phyloP scores from a whole-genome alignment of 1,140 invertebrate genomes.

The Aphis gossypii region DNA sequence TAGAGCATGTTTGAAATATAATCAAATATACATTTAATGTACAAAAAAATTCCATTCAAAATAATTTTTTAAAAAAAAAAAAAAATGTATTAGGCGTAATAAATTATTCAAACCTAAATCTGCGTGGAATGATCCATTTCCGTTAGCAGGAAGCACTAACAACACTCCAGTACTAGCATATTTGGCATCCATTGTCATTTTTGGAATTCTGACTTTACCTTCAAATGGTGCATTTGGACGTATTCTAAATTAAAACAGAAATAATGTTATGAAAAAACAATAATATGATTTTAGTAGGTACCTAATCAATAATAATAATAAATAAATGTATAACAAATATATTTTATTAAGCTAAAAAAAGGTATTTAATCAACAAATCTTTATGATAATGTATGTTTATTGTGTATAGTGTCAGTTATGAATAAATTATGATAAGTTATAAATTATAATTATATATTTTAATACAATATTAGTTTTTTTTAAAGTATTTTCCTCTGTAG shows the following conservation, averaged over 20 bases:
- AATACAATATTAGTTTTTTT: too few species aligned
- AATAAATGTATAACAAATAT: too few species aligned
- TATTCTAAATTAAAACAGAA: not conserved
- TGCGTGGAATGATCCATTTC: constrained; percentile 75
- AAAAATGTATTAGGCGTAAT: not conserved
- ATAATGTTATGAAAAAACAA: not conserved
- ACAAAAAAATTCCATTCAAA: too few species aligned
- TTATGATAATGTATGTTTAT: not conserved
- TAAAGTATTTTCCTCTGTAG: too few species aligned
- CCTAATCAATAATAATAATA: too few species aligned
- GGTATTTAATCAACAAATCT: too few species aligned
- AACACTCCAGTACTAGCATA: constrained; percentile 77
- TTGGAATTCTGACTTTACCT: constrained; percentile 72
- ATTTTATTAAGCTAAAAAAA: not conserved
- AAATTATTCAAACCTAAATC: constrained; percentile 67
- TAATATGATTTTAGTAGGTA: not conserved
- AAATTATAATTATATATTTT: not conserved
- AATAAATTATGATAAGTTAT: not conserved
- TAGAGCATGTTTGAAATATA: too few species aligned
- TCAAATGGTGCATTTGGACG: constrained; percentile 69
- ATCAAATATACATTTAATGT: too few species aligned
- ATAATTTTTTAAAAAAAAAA: too few species aligned
- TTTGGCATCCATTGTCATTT: constrained; percentile 72
- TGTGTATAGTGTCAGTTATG: not conserved
- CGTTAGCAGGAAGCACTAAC: constrained; percentile 75